Evolutionary conservation across 2,888 invertebrate species (phyloP).

Genomic region (Tetragnatha montana): DNA sequence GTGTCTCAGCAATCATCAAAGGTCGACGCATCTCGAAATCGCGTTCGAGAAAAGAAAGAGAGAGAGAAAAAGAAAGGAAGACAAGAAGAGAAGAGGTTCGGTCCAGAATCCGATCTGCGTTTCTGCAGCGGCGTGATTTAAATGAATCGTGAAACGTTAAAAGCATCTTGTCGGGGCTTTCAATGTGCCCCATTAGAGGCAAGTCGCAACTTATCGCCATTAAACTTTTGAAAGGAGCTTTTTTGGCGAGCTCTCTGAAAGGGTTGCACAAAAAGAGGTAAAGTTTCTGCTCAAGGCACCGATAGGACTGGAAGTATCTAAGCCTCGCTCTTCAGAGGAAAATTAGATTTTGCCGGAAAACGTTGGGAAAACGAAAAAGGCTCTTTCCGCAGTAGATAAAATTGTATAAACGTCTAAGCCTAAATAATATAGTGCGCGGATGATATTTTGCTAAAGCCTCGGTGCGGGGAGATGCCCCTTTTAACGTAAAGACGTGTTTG

Average conservation of each 20-base stretch:
- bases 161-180: constrained; percentile 53
- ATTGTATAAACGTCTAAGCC: constrained; percentile 4
- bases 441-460: not conserved
- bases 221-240: constrained; percentile 58
- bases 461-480: not conserved
- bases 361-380: not conserved
- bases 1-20: constrained; percentile 39
- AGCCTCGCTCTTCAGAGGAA: constrained; percentile 9
- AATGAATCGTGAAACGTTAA: constrained; percentile 69
- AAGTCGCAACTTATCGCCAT: constrained; percentile 66
- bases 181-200: constrained; percentile 53
- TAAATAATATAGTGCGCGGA: not conserved
- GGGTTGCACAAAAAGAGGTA: constrained; percentile 43
- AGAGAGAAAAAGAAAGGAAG: not conserved
- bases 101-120: constrained; percentile 47
- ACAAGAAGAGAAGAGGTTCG: constrained; percentile 10
- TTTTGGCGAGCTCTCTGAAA: constrained; percentile 45
- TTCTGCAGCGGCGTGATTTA: constrained; percentile 57
- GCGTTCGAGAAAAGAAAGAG: constrained; percentile 6
- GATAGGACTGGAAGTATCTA: constrained; percentile 15
- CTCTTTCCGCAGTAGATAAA: constrained; percentile 4
- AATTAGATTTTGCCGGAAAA: constrained; percentile 22
- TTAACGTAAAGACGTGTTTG: not conserved
- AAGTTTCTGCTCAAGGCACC: constrained; percentile 22
- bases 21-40: constrained; percentile 11